These are phyloP conservation scores for Poecilia wingei DNA, from an alignment of 2,797 vertebrate species.

Conservation along the genomic window DNA sequence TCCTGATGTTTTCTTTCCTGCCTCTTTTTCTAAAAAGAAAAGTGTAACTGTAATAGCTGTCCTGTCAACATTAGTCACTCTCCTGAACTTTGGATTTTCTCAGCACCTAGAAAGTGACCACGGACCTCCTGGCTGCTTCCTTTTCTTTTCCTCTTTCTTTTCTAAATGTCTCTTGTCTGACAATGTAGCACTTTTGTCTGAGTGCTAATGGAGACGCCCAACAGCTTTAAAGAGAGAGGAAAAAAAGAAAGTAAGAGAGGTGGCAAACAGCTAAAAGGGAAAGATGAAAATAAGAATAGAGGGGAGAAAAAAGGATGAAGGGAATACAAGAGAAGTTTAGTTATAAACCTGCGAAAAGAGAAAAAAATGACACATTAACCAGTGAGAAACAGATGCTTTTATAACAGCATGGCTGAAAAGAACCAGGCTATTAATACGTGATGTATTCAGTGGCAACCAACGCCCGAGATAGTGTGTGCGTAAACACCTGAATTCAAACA, in stretches of 20 bases:
- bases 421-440: background rate
- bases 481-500: background rate
- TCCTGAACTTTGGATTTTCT: background rate
- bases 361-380: background rate
- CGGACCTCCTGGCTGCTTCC: background rate
- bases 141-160: background rate
- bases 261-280: background rate
- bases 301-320: background rate
- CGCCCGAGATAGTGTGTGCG: background rate
- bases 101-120: background rate
- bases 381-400: background rate
- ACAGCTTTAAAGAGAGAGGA: no score
- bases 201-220: no score
- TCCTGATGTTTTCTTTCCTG: background rate
- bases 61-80: background rate
- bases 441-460: background rate
- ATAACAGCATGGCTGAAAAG: background rate
- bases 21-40: background rate
- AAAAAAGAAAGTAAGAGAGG: no score
- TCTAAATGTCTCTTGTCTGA: background rate
- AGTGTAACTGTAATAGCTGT: background rate
- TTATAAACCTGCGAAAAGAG: background rate
- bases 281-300: background rate
- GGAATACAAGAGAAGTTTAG: no score
- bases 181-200: background rate